These are phyloP conservation scores for Platichthys flesus DNA, from an alignment of 2,113 vertebrate species.

Conservation along the genomic window DNA sequence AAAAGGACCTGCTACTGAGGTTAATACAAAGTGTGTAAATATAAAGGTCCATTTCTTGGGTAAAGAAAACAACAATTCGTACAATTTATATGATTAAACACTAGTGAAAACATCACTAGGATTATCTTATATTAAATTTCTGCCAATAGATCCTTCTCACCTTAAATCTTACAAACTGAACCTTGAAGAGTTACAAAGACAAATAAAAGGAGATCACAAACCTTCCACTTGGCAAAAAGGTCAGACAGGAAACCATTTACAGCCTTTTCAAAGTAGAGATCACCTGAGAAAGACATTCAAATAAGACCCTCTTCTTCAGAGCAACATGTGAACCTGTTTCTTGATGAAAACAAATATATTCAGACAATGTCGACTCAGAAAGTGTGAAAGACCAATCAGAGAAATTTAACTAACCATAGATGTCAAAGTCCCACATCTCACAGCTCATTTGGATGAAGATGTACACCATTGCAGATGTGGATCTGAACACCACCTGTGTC, in stretches of 20 bases:
- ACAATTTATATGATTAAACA: too few relatives aligned
- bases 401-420: slow-evolving; percentile 87
- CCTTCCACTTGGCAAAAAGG: slow-evolving; percentile 98
- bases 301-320: neutral
- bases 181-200: too few relatives aligned
- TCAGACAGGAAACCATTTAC: slow-evolving; percentile 98
- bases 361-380: neutral
- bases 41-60: too few relatives aligned
- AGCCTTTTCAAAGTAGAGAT: slow-evolving; percentile 98
- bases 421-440: slow-evolving; percentile 99
- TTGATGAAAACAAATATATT: too few relatives aligned
- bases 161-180: neutral
- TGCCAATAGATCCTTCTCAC: neutral
- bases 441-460: slow-evolving; percentile 99
- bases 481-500: slow-evolving; percentile 95
- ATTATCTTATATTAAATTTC: too few relatives aligned
- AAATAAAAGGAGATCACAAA: slow-evolving; percentile 57
- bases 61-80: too few relatives aligned
- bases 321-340: neutral
- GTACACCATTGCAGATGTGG: slow-evolving; percentile 98
- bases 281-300: slow-evolving; percentile 82
- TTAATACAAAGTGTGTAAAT: too few relatives aligned
- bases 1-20: too few relatives aligned
- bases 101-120: too few relatives aligned
- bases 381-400: neutral